These are phyloP conservation scores for Vombatus ursinus DNA, from an alignment of 2,113 vertebrate species.

Conservation along the genomic window DNA sequence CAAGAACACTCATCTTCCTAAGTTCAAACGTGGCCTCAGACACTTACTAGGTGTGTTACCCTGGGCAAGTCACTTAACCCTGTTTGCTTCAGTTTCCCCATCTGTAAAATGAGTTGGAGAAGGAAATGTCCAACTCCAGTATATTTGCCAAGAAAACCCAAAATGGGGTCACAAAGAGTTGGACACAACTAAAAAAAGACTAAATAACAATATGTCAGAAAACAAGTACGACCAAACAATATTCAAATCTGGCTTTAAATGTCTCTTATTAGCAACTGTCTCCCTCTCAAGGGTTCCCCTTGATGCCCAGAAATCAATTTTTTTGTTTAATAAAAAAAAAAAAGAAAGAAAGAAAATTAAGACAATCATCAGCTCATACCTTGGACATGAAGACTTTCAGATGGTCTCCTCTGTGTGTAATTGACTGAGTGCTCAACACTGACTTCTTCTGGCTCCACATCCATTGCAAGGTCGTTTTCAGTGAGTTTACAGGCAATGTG, in stretches of 20 bases:
- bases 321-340: no score
- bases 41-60: background rate
- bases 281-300: background rate
- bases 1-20: background rate
- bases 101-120: background rate
- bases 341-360: background rate
- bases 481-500: constrained; percentile 76
- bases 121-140: background rate
- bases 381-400: background rate
- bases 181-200: background rate
- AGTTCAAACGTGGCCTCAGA: background rate
- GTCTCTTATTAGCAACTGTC: background rate
- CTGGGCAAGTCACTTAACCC: background rate
- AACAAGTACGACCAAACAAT: background rate
- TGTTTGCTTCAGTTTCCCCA: no score
- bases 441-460: constrained; percentile 68
- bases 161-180: background rate
- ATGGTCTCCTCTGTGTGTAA: background rate
- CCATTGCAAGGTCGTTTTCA: constrained; percentile 62
- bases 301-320: background rate
- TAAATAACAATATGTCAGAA: background rate
- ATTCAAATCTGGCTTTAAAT: background rate
- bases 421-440: background rate
- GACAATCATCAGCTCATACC: constrained; percentile 66
- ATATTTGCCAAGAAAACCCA: background rate